Percentiles rank a stretch among this genome's conserved stretches.
Conservation (phyloP, 2,888 invertebrate genomes). For the Sclerodermus sp. region DNA sequence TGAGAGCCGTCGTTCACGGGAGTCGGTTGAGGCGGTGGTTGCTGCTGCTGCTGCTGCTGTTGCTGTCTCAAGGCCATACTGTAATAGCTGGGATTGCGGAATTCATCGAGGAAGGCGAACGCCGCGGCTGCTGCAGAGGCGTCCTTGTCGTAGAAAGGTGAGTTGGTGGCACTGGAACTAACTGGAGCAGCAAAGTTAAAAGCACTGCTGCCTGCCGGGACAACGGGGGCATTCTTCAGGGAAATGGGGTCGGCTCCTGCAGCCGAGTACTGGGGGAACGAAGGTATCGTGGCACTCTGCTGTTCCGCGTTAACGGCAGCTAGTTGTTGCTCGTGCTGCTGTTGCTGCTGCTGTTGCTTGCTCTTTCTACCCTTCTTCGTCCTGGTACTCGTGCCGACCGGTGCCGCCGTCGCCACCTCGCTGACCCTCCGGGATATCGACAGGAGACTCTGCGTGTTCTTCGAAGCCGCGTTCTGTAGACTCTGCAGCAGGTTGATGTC, state of each 20-base stretch:
- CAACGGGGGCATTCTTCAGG: constrained; percentile 70
- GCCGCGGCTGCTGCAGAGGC: constrained; percentile 49
- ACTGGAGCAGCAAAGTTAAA: constrained; percentile 80
- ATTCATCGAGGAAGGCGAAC: constrained; percentile 52
- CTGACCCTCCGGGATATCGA: constrained; percentile 53
- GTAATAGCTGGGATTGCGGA: constrained; percentile 53
- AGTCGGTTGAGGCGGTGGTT: constrained; percentile 30
- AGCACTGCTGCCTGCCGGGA: constrained; percentile 72
- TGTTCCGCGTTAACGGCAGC: constrained; percentile 27
- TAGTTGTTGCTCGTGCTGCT: constrained; percentile 36
- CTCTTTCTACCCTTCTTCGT: constrained; percentile 22
- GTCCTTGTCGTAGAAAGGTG: constrained; percentile 52
- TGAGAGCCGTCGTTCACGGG: constrained; percentile 36
- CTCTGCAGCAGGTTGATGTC: constrained; percentile 50
- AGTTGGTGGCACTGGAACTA: constrained; percentile 37
- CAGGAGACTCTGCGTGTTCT: constrained; percentile 39
- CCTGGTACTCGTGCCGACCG: constrained; percentile 27
- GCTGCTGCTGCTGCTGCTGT: constrained; percentile 39
- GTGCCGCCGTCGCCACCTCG: constrained; percentile 32
- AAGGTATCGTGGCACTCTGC: constrained; percentile 35
- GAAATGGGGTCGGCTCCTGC: constrained; percentile 59
- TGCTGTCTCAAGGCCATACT: constrained; percentile 46
- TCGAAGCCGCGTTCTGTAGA: constrained; percentile 43
- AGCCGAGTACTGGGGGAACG: constrained; percentile 45
- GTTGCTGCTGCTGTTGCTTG: constrained; percentile 32